A percentile compares a stretch with the other conserved stretches of the same genome.
These are phyloP conservation scores for Microctonus hyperodae DNA, from an alignment of 2,888 invertebrate species.

Conservation along the genomic window DNA sequence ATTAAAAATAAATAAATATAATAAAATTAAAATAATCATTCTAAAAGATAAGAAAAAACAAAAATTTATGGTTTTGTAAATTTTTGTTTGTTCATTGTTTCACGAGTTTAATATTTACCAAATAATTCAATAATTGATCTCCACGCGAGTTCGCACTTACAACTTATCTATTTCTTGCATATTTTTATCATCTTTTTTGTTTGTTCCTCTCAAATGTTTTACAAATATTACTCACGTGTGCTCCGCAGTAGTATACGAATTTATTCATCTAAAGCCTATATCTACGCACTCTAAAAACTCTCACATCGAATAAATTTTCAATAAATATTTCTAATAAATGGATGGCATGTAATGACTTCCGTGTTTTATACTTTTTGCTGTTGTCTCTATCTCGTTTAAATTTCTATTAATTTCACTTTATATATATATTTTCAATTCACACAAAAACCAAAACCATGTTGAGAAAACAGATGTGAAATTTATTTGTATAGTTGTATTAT, in stretches of 20 bases:
- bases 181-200: slow-evolving; percentile 7
- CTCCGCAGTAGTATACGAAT: slow-evolving; percentile 30
- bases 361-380: slow-evolving; percentile 23
- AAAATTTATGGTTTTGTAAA: neutral
- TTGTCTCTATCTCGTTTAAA: neutral
- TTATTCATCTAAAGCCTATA: slow-evolving; percentile 24
- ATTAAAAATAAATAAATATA: neutral
- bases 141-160: neutral
- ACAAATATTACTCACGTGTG: slow-evolving; percentile 36
- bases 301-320: slow-evolving; percentile 17
- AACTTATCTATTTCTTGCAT: neutral
- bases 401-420: neutral
- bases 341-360: slow-evolving; percentile 41
- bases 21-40: neutral
- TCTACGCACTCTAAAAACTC: slow-evolving; percentile 28
- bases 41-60: neutral
- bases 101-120: neutral
- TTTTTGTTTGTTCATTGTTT: neutral
- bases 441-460: neutral
- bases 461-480: neutral
- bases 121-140: slow-evolving; percentile 9
- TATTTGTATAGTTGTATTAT: no score
- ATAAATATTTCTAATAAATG: slow-evolving; percentile 36
- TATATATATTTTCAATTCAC: neutral
- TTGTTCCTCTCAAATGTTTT: slow-evolving; percentile 18